Conservation (phyloP, 2,113 vertebrate species). For the Protobothrops flavoviridis region DNA sequence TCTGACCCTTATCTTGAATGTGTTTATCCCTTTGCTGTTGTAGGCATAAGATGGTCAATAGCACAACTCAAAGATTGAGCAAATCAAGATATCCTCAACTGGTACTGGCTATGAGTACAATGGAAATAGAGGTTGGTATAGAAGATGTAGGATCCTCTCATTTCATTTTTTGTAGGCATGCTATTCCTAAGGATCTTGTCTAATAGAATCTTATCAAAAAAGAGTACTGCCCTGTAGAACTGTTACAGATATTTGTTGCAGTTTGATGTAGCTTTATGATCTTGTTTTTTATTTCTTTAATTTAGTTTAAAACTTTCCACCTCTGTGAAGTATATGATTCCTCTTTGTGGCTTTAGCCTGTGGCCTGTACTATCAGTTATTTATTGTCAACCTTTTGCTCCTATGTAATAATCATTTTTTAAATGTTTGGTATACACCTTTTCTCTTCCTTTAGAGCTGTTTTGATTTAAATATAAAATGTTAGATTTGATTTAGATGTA, state of each 20-base stretch:
- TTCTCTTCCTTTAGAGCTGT: background rate
- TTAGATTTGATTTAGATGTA: background rate
- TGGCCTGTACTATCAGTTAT: background rate
- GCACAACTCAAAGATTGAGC: background rate
- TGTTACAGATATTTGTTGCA: background rate
- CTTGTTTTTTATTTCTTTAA: background rate
- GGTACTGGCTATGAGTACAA: background rate
- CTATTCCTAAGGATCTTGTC: background rate
- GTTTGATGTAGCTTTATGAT: background rate
- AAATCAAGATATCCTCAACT: background rate
- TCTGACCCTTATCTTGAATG: background rate
- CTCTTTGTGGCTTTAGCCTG: background rate
- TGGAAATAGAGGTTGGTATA: background rate
- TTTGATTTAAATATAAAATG: background rate
- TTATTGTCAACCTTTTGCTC: background rate
- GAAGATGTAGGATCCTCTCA: conserved; percentile 5
- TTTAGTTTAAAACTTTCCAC: background rate
- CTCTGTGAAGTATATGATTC: background rate
- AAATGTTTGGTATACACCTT: background rate
- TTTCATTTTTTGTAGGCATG: background rate
- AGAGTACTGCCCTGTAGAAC: background rate
- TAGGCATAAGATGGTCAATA: no score
- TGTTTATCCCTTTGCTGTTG: background rate
- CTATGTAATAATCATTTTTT: background rate
- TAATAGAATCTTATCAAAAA: background rate